Conservation (phyloP, 2,797 vertebrate genomes). For the Hypotaenidia okinawae region DNA sequence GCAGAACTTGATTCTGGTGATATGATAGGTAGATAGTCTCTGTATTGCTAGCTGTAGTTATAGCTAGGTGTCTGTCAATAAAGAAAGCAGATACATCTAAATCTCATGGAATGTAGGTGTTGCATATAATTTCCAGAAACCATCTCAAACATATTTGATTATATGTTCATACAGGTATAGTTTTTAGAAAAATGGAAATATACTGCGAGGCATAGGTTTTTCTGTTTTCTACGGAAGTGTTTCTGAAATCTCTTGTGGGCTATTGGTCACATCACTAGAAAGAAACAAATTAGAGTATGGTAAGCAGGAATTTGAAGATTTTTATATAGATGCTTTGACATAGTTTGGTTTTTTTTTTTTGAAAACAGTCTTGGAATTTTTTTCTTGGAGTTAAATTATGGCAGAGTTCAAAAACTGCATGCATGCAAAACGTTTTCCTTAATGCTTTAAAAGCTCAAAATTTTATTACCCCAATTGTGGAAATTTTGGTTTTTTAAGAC, state of each 20-base stretch:
- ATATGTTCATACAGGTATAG: background rate
- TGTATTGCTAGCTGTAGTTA: background rate
- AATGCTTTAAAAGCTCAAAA: background rate
- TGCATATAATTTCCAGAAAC: background rate
- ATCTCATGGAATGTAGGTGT: background rate
- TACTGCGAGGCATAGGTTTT: background rate
- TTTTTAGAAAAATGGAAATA: background rate
- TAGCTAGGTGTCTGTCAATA: background rate
- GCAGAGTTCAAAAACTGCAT: background rate
- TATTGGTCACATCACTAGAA: background rate
- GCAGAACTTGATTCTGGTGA: background rate
- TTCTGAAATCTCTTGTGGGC: background rate
- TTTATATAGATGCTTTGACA: background rate
- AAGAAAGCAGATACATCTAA: background rate
- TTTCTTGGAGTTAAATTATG: background rate
- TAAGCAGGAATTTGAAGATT: background rate
- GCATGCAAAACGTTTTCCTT: background rate
- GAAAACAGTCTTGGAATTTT: background rate
- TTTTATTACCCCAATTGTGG: accelerated
- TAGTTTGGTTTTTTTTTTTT: background rate
- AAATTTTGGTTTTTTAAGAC: background rate
- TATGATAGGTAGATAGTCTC: background rate
- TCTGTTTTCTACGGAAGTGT: accelerated
- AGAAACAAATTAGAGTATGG: background rate
- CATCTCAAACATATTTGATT: background rate